Evolutionary conservation across 2,797 vertebrate species (phyloP).

Genomic region (Rhincodon typus): DNA sequence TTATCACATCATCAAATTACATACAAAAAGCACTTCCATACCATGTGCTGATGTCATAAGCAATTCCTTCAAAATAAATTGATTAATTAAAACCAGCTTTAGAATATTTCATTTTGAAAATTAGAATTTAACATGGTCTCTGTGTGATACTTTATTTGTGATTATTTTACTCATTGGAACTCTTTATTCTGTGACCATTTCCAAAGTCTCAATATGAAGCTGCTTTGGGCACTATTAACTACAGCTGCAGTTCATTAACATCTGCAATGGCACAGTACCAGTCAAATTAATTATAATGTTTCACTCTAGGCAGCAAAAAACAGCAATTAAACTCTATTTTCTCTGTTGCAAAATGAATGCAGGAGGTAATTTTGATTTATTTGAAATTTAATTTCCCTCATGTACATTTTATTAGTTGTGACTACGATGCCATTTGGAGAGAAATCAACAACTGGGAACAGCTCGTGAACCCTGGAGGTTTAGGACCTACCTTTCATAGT

Average conservation of each 20-base stretch:
- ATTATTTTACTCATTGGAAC: conserved; percentile 11
- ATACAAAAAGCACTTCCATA: neutral
- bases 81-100: neutral
- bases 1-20: too few relatives aligned
- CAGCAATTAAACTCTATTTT: neutral
- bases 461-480: neutral
- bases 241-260: conserved; percentile 1
- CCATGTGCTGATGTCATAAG: neutral
- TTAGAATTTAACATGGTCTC: neutral
- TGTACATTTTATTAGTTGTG: conserved; percentile 1
- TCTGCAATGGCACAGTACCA: neutral
- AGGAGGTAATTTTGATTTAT: conserved; percentile 5
- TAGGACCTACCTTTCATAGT: neutral
- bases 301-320: neutral
- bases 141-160: neutral
- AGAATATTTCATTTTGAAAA: conserved; percentile 12
- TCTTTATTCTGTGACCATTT: neutral
- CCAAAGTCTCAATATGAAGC: neutral
- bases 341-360: neutral
- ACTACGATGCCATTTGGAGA: neutral
- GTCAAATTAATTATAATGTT: conserved; percentile 28
- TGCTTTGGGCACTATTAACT: neutral
- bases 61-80: neutral
- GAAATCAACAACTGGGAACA: neutral
- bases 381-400: neutral